Percentiles rank a stretch among this genome's conserved stretches.
Evolutionary conservation across 2,888 invertebrate species (phyloP).

Genomic region (Volucella bombylans): DNA sequence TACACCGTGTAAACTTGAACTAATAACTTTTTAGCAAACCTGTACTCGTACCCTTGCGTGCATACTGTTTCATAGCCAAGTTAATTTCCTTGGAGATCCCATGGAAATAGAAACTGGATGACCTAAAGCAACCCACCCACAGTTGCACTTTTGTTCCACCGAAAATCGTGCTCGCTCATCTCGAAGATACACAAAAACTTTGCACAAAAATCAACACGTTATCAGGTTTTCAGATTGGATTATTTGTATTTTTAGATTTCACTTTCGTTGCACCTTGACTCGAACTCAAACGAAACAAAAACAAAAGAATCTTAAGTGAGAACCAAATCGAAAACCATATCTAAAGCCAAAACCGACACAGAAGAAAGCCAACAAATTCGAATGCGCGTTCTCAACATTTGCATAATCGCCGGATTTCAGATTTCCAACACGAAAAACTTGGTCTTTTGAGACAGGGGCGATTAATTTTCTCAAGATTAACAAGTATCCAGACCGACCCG

Average conservation of each 20-base stretch:
- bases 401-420: conserved; percentile 35
- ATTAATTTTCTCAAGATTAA: conserved; percentile 1
- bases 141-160: too few species aligned
- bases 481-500: conserved; percentile 24
- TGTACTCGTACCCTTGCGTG: conserved; percentile 27
- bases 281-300: background rate
- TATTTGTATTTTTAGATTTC: conserved; percentile 22
- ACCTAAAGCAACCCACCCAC: conserved; percentile 17
- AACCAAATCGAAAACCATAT: background rate
- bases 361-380: background rate
- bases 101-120: background rate
- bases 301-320: background rate
- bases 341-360: conserved; percentile 7
- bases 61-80: conserved; percentile 16
- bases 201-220: conserved; percentile 43
- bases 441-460: background rate
- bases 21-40: background rate
- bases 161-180: too few species aligned
- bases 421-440: conserved; percentile 8
- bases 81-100: background rate
- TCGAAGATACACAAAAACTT: background rate
- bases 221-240: background rate
- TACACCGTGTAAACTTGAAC: background rate
- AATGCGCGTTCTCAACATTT: conserved; percentile 17
- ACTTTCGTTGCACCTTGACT: conserved; percentile 49